Evolutionary conservation across 2,113 vertebrate species (phyloP).

Genomic region (Poecile atricapillus): DNA sequence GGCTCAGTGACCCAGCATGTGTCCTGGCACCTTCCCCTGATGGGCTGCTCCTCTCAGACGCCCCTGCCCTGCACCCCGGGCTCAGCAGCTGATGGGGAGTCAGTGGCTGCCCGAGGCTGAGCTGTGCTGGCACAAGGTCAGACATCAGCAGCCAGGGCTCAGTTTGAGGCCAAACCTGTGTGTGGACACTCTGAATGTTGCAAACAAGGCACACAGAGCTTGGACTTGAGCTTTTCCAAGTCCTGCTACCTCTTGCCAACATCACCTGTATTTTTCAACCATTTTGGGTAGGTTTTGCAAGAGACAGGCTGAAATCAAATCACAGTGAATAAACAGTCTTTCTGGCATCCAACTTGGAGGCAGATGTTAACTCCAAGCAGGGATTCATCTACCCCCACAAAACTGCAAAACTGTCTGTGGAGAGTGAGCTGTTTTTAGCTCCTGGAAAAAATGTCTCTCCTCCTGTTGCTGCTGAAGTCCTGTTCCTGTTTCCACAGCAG

Average conservation of each 20-base stretch:
- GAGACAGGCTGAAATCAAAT: not conserved
- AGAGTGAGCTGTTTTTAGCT: constrained; percentile 17
- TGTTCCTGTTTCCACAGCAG: constrained; percentile 43
- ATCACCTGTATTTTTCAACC: not conserved
- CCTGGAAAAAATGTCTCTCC: constrained; percentile 19
- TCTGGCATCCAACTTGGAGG: not conserved
- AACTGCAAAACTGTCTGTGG: not conserved
- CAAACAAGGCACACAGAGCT: not conserved
- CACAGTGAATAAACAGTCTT: not conserved
- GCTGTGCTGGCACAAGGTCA: not conserved
- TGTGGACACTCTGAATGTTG: accelerated
- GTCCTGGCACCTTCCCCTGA: not conserved
- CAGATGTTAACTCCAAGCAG: constrained; percentile 9
- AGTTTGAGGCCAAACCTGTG: not conserved
- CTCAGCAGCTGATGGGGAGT: not conserved
- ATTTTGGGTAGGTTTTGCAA: not conserved
- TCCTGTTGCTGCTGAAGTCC: constrained; percentile 19
- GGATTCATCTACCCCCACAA: not conserved
- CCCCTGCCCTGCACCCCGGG: not conserved
- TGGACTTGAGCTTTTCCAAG: not conserved
- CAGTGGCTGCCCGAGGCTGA: accelerated
- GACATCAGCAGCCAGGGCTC: not conserved
- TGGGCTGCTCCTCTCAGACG: not conserved
- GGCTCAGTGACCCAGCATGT: accelerated
- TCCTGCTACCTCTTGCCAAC: not conserved